These are phyloP conservation scores for Mythimna lalbum DNA, from an alignment of 2,888 invertebrate genomes.

Conservation along the genomic window DNA sequence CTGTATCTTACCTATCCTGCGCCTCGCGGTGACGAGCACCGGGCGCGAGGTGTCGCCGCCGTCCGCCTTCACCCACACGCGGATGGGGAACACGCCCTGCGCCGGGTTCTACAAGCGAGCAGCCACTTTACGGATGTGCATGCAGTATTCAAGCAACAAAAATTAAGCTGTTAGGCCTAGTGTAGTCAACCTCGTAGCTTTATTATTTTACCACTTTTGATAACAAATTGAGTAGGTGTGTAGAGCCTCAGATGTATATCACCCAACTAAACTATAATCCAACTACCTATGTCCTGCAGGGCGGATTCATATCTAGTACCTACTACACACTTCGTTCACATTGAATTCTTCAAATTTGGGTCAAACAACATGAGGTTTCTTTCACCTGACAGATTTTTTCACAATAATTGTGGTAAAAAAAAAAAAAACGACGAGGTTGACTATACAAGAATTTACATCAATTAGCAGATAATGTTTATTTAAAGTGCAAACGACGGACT, in stretches of 20 bases:
- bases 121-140: neutral
- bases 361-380: too few relatives aligned
- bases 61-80: constrained; percentile 73
- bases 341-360: too few relatives aligned
- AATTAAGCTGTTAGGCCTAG: neutral
- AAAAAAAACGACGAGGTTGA: too few relatives aligned
- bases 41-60: constrained; percentile 80
- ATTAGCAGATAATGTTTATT: too few relatives aligned
- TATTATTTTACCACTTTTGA: neutral
- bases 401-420: too few relatives aligned
- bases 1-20: constrained; percentile 75
- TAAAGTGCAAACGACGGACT: neutral
- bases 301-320: too few relatives aligned
- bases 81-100: constrained; percentile 73
- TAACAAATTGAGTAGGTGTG: neutral
- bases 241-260: too few relatives aligned
- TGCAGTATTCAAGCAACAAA: neutral
- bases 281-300: too few relatives aligned
- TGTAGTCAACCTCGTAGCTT: neutral
- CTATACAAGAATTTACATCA: too few relatives aligned
- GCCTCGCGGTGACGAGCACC: constrained; percentile 82
- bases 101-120: constrained; percentile 44
- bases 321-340: too few relatives aligned
- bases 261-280: too few relatives aligned
- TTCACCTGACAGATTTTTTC: too few relatives aligned